Conservation (phyloP, 2,888 invertebrate species). For the Choreutis nemorana region DNA sequence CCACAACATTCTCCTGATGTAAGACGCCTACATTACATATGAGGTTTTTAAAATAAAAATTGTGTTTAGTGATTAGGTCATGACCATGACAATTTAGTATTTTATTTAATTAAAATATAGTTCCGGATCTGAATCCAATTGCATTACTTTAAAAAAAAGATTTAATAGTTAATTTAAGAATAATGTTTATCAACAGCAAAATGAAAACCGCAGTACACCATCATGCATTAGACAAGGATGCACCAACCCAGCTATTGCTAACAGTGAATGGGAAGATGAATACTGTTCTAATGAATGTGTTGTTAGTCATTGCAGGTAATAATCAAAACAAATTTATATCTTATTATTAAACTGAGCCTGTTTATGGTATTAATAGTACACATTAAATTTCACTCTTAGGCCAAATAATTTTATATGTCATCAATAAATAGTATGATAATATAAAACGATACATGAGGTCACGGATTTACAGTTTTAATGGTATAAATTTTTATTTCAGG, state of each 20-base stretch:
- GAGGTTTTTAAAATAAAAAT: slow-evolving; percentile 2
- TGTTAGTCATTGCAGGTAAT: slow-evolving; percentile 89
- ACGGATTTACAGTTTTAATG: background rate
- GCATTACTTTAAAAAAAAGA: background rate
- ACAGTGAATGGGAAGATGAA: slow-evolving; percentile 96
- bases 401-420: too few species aligned
- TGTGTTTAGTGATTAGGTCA: background rate
- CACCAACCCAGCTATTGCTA: slow-evolving; percentile 88
- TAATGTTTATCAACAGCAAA: slow-evolving; percentile 31
- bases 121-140: background rate
- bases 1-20: slow-evolving; percentile 51
- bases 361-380: too few species aligned
- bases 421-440: too few species aligned
- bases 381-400: too few species aligned
- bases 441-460: slow-evolving; percentile 1
- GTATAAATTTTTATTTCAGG: slow-evolving; percentile 62
- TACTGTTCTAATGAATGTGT: slow-evolving; percentile 98
- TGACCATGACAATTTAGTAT: background rate
- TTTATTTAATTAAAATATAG: background rate
- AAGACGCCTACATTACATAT: slow-evolving; percentile 14
- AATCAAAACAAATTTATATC: too few species aligned
- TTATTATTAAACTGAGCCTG: too few species aligned
- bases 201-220: slow-evolving; percentile 48
- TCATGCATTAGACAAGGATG: slow-evolving; percentile 91
- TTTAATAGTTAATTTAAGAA: background rate